Evolutionary conservation across 2,888 invertebrate species (phyloP).

Genomic region (Caenorhabditis panamensis): DNA sequence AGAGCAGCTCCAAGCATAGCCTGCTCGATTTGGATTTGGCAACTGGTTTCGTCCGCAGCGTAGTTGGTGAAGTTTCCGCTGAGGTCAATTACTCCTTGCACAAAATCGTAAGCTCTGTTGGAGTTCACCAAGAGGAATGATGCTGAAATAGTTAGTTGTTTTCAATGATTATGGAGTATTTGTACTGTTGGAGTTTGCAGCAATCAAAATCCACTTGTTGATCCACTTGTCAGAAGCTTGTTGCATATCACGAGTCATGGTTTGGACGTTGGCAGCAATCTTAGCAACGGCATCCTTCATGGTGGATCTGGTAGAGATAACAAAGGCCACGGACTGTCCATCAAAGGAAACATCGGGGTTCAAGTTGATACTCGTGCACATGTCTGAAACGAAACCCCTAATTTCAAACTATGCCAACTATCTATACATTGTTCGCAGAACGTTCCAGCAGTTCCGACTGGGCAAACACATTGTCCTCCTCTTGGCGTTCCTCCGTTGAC

Average conservation of each 20-base stretch:
- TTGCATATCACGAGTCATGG: conserved; percentile 67
- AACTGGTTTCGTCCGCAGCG: conserved; percentile 55
- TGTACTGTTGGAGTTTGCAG: conserved; percentile 63
- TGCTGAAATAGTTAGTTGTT: conserved; percentile 39
- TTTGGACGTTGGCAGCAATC: conserved; percentile 59
- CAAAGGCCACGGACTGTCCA: conserved; percentile 69
- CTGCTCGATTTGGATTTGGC: conserved; percentile 66
- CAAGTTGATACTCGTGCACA: conserved; percentile 65
- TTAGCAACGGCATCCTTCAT: conserved; percentile 66
- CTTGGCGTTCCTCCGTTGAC: conserved; percentile 70
- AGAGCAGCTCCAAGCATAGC: conserved; percentile 65
- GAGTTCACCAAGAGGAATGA: conserved; percentile 44
- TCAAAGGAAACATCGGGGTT: conserved; percentile 64
- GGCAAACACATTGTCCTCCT: conserved; percentile 69
- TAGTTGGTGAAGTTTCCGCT: conserved; percentile 59
- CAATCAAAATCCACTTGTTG: conserved; percentile 68
- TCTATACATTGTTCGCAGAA: conserved; percentile 73
- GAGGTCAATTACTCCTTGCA: conserved; percentile 58
- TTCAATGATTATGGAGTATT: neutral
- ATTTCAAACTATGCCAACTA: neutral
- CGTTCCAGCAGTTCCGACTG: conserved; percentile 69
- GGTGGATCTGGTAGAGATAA: conserved; percentile 69
- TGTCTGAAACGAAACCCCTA: conserved; percentile 57
- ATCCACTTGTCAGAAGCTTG: conserved; percentile 70
- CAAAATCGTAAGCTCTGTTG: conserved; percentile 62